Evolutionary conservation across 2,888 invertebrate genomes (phyloP), one percentile per base, ranked within the genome.

Genomic region (Cenopis cana): DNA sequence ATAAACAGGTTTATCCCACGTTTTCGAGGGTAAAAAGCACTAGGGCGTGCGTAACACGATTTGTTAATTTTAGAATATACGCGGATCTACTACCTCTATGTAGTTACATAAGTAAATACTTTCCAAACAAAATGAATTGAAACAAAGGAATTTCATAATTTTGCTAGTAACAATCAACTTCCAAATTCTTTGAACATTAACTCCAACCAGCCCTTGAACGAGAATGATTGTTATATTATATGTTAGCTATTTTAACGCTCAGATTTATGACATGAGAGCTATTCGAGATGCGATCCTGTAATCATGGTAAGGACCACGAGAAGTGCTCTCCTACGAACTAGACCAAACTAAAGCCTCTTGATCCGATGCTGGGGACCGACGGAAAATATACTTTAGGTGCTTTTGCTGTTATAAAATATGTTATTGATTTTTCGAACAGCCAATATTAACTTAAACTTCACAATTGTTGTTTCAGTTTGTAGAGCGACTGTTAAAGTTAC

Each of bases 261-360:
- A 60, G 60, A 20, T 46, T 59, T 59, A 41, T 60, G 14, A 46
- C 17, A 52, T 41, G 49, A 69, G 24, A 56, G 57, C 56, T 29
- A 38, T 69, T 59, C 64, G 60, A 65, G 59, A 60, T 65, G 46
- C 36, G 38, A 69, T 73, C 59, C 74, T 73, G 67, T 74, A 74
- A 60, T 71, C 67, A 68, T 78, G 74, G 77, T 77, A 76, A 74
- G 76, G 73, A 68, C 75, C 70, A 74, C 67, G 69, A 75, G 73
- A 74, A 75, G 74, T 74, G 75, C 75, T 79, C 75, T 75, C 73
- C 59, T 38, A 60, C 69, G 73, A 73, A 76, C 76, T 78, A 77
- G 77, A 76, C 77, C 74, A 76, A 74, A 77, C 74, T 78, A 77
- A 72, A 78, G 74, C 75, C 76, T 73, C 75, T 78, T 77, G 78